These are phyloP conservation scores for Triplophysa rosa DNA, from an alignment of 2,113 vertebrate species.

Conservation along the genomic window DNA sequence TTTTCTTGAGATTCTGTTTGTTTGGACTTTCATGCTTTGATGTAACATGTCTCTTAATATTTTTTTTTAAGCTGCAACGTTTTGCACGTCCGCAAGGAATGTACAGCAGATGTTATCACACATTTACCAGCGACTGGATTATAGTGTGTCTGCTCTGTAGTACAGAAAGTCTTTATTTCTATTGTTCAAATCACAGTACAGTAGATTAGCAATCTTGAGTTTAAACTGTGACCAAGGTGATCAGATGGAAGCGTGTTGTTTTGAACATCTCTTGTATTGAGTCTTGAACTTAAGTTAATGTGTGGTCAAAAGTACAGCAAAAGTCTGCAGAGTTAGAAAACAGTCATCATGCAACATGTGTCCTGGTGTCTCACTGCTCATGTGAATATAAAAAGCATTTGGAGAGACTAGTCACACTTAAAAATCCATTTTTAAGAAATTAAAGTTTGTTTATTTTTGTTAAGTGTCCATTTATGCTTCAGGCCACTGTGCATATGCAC, in stretches of 20 bases:
- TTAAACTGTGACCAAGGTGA: not conserved
- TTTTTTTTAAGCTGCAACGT: not conserved
- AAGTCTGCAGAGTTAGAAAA: not conserved
- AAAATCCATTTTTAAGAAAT: not conserved
- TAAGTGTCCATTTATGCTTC: not conserved
- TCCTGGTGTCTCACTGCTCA: not conserved
- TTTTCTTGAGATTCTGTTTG: no score
- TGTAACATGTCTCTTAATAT: slow-evolving; percentile 25
- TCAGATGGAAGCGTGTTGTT: not conserved
- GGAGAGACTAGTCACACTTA: no score
- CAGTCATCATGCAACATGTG: not conserved
- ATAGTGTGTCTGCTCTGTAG: no score
- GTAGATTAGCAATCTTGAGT: not conserved
- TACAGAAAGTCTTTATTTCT: not conserved
- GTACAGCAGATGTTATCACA: not conserved
- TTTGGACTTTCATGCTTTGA: no score
- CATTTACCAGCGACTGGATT: not conserved
- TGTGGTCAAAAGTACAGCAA: not conserved
- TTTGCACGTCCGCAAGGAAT: not conserved
- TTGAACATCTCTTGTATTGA: not conserved
- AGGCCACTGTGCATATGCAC: no score
- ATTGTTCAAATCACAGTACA: no score
- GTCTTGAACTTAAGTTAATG: not conserved
- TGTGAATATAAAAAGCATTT: not conserved
- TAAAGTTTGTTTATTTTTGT: no score